phyloP scores from a whole-genome alignment of 2,113 vertebrate species.

The Cranoglanis bouderius region DNA sequence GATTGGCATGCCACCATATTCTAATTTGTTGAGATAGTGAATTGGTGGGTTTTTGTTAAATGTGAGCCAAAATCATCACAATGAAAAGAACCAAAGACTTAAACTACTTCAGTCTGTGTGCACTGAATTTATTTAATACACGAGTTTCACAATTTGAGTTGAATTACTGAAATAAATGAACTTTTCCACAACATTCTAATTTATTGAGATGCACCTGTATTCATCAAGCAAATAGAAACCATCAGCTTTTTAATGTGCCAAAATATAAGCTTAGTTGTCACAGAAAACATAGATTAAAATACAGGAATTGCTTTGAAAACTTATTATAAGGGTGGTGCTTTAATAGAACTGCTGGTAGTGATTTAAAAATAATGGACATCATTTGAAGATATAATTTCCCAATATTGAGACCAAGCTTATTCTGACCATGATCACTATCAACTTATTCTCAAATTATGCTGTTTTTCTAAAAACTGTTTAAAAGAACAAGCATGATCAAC shows the following conservation, averaged over 20 bases:
- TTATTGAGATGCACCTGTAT: too few relatives aligned
- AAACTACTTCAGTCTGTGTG: too few relatives aligned
- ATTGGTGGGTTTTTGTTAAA: too few relatives aligned
- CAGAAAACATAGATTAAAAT: constrained; percentile 3
- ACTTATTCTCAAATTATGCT: not conserved
- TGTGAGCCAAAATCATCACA: too few relatives aligned
- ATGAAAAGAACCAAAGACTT: too few relatives aligned
- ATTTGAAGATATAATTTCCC: not conserved
- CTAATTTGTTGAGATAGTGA: too few relatives aligned
- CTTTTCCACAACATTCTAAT: too few relatives aligned
- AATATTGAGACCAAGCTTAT: not conserved
- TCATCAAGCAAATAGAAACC: not conserved
- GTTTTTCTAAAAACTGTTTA: not conserved
- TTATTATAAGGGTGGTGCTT: constrained; percentile 5
- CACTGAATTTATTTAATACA: too few relatives aligned
- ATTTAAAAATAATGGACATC: not conserved
- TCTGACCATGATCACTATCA: not conserved
- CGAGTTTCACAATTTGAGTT: too few relatives aligned
- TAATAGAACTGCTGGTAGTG: constrained; percentile 2
- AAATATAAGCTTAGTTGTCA: not conserved
- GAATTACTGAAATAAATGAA: too few relatives aligned
- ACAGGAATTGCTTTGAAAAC: not conserved
- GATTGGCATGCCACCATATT: too few relatives aligned
- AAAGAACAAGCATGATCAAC: not conserved
- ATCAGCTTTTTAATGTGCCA: not conserved